A percentile compares a stretch with the other conserved stretches of the same genome.
Evolutionary conservation across 2,113 vertebrate species (phyloP).

Genomic region (Agapornis roseicollis): DNA sequence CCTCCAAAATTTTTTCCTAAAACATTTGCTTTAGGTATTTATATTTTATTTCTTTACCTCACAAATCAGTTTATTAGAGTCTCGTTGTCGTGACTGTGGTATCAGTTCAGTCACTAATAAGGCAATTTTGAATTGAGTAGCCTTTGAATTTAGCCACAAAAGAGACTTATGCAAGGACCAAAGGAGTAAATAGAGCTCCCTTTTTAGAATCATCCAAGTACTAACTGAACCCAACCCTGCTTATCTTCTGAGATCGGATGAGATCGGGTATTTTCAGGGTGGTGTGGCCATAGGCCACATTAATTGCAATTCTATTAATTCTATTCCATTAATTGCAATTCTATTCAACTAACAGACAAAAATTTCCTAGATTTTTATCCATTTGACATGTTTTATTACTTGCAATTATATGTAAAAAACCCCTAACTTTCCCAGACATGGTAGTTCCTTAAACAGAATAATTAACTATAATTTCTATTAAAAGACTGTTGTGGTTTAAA

Average conservation of each 20-base stretch:
- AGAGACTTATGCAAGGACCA: neutral
- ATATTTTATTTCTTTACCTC: neutral
- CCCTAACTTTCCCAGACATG: rapidly evolving
- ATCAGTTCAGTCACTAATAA: neutral
- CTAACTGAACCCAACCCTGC: no score
- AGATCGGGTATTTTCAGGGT: no score
- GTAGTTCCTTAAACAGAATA: neutral
- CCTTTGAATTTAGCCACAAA: neutral
- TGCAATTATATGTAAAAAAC: neutral
- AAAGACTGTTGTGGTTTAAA: no score
- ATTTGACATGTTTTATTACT: neutral
- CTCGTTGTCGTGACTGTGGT: neutral
- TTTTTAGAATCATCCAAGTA: neutral
- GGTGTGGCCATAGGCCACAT: no score
- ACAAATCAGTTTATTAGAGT: neutral
- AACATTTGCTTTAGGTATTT: neutral
- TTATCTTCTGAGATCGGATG: no score
- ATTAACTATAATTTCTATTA: neutral
- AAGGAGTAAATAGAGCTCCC: neutral
- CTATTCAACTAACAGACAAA: neutral
- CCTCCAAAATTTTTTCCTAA: neutral
- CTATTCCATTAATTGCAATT: neutral
- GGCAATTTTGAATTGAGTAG: neutral
- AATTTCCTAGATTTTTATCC: neutral
- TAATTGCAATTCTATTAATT: no score